Percentiles rank a stretch among this genome's conserved stretches.
phyloP scores from a whole-genome alignment of 2,888 invertebrate genomes.

The Lasioglossum marginatum region DNA sequence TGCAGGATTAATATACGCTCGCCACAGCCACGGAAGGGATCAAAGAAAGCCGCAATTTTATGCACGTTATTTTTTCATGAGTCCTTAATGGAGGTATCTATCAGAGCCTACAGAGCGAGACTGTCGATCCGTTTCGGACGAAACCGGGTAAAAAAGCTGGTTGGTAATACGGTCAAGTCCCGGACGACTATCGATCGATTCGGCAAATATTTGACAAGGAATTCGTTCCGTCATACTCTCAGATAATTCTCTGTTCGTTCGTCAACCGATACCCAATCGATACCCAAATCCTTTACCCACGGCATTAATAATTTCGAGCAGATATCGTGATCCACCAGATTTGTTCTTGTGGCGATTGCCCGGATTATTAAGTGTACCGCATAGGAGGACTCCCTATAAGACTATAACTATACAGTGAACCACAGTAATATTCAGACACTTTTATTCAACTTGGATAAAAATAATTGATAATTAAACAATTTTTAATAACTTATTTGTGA shows the following conservation, averaged over 20 bases:
- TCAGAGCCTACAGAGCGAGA: conserved; percentile 18
- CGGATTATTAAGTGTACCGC: neutral
- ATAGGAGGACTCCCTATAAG: neutral
- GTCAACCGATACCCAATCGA: too few species aligned
- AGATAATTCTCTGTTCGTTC: neutral
- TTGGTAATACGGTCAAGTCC: conserved; percentile 31
- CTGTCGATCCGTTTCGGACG: conserved; percentile 30
- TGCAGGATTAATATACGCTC: conserved; percentile 51
- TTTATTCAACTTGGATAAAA: too few species aligned
- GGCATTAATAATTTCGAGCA: neutral
- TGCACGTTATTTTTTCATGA: conserved; percentile 22
- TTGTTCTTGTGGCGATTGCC: neutral
- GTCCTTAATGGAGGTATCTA: conserved; percentile 49
- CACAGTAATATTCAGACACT: too few species aligned
- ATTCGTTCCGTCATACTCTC: conserved; percentile 17
- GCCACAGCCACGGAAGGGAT: conserved; percentile 20
- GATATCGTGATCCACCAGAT: neutral
- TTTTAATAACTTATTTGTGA: too few species aligned
- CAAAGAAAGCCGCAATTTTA: conserved; percentile 48
- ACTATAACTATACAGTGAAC: neutral
- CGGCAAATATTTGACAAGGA: conserved; percentile 36
- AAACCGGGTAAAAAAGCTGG: conserved; percentile 21
- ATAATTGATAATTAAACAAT: too few species aligned
- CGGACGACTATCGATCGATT: conserved; percentile 35
- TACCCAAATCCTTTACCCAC: neutral